Evolutionary conservation across 2,113 vertebrate species (phyloP).

Genomic region (Gavia stellata): DNA sequence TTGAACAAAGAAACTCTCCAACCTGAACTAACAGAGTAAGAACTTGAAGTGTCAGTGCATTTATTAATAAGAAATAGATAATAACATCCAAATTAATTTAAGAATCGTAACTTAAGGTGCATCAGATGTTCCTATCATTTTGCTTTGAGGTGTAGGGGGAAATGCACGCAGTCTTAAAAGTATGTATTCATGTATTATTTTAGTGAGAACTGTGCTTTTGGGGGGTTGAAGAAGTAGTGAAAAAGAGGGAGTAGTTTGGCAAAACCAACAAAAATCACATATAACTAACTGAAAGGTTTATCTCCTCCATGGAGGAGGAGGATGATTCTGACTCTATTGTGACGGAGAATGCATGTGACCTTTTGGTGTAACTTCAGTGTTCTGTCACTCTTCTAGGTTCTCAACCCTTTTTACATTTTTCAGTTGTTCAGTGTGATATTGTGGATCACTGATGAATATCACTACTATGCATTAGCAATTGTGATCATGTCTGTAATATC

Average conservation of each 20-base stretch:
- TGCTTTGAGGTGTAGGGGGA: not conserved
- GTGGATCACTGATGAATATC: constrained; percentile 93
- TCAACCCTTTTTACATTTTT: constrained; percentile 99
- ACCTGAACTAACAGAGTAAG: not conserved
- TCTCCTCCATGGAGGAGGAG: not conserved
- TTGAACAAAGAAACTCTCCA: not conserved
- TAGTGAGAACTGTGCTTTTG: not conserved
- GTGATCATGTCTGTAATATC: constrained; percentile 96
- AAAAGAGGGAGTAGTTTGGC: not conserved
- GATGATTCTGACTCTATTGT: not conserved
- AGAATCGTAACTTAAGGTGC: not conserved
- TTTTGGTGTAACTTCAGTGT: not conserved
- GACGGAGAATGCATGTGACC: not conserved
- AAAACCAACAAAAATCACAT: not conserved
- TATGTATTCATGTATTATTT: not conserved
- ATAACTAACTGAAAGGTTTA: not conserved
- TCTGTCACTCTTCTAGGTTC: constrained; percentile 79
- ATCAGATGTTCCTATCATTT: not conserved
- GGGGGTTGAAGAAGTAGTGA: not conserved
- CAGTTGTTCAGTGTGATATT: constrained; percentile 98
- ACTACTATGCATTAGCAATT: constrained; percentile 95
- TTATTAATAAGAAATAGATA: not conserved
- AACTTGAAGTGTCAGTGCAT: not conserved
- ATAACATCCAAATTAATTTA: not conserved
- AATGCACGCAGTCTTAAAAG: not conserved